phyloP scores from a whole-genome alignment of 2,797 vertebrate genomes.

The Crocodylus rhombifer region DNA sequence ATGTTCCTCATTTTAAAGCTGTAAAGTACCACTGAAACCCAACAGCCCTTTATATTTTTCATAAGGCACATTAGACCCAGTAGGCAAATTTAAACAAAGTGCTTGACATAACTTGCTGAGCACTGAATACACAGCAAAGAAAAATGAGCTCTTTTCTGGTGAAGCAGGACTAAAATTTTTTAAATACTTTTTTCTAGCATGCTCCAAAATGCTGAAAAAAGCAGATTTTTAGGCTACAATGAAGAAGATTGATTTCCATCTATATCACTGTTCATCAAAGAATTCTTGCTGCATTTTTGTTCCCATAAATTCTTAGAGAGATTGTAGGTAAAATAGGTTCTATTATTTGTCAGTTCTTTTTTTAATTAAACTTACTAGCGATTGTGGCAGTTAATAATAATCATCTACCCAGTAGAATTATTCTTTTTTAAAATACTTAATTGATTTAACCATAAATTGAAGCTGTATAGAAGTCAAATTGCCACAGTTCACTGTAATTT shows the following conservation, averaged over 20 bases:
- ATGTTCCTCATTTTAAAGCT: background rate
- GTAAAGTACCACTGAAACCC: background rate
- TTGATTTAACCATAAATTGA: background rate
- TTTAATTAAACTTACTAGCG: background rate
- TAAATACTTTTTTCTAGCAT: background rate
- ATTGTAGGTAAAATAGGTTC: background rate
- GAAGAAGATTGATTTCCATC: background rate
- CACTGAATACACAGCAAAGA: background rate
- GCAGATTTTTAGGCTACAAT: background rate
- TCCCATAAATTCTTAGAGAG: background rate
- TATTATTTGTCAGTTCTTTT: background rate
- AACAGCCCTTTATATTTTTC: background rate
- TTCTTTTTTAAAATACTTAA: background rate
- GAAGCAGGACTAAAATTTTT: background rate
- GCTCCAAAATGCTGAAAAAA: background rate
- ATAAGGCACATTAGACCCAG: background rate
- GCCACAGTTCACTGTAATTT: background rate
- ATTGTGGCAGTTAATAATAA: background rate
- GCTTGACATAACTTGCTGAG: background rate
- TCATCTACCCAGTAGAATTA: background rate
- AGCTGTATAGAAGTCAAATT: background rate
- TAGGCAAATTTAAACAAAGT: background rate
- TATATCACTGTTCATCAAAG: background rate
- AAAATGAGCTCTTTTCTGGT: background rate
- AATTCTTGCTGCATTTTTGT: background rate